phyloP scores from a whole-genome alignment of 2,888 invertebrate genomes.

The Cephus pulcher region DNA sequence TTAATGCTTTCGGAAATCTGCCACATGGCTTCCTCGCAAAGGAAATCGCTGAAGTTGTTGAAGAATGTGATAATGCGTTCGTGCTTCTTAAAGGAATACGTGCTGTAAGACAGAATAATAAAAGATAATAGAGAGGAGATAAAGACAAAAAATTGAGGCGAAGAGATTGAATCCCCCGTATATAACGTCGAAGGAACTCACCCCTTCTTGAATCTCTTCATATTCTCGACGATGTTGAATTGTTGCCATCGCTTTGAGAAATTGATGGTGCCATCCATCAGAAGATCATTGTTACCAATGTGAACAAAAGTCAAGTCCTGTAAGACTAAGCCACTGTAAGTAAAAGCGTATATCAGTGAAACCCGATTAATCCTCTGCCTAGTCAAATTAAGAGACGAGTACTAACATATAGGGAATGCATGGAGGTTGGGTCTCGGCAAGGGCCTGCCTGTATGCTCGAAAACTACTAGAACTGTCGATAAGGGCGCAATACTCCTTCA shows the following conservation, averaged over 20 bases:
- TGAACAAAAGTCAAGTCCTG: slow-evolving; percentile 99
- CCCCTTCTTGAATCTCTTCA: slow-evolving; percentile 98
- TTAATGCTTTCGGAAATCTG: slow-evolving; percentile 97
- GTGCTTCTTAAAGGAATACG: slow-evolving; percentile 92
- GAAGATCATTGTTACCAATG: slow-evolving; percentile 93
- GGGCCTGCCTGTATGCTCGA: slow-evolving; percentile 93
- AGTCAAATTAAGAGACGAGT: not conserved
- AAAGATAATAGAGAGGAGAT: slow-evolving; percentile 17
- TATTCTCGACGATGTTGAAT: slow-evolving; percentile 97
- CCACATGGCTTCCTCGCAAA: slow-evolving; percentile 99
- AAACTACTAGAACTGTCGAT: slow-evolving; percentile 99
- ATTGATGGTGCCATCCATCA: slow-evolving; percentile 89
- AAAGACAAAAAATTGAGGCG: not conserved
- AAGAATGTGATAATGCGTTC: slow-evolving; percentile 95
- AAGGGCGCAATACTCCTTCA: slow-evolving; percentile 94
- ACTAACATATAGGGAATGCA: slow-evolving; percentile 99
- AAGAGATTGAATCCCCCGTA: not conserved
- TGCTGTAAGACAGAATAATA: slow-evolving; percentile 71
- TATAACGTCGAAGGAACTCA: slow-evolving; percentile 66
- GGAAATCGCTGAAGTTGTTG: slow-evolving; percentile 95
- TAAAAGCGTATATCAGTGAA: slow-evolving; percentile 20
- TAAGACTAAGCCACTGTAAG: slow-evolving; percentile 90
- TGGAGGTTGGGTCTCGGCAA: slow-evolving; percentile 95
- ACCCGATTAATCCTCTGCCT: slow-evolving; percentile 7
- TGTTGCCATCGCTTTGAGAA: slow-evolving; percentile 99